Base-by-base conservation (phyloP, 2,113 vertebrate species). In the Larimichthys polyactis region DNA sequence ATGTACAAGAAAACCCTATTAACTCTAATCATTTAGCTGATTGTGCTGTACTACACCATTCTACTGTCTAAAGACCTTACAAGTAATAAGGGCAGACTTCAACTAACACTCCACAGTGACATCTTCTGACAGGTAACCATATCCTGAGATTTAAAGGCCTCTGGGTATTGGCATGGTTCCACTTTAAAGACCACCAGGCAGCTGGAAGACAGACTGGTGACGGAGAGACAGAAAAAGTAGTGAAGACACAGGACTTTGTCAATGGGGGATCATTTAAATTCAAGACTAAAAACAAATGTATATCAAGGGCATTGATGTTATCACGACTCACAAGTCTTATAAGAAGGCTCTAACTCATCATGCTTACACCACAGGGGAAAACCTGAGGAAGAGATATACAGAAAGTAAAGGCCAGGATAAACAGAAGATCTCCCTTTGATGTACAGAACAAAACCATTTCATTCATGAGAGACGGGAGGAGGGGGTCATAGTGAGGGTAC, bases 361-460 rank as follows among this genome's bases (percentile, higher is more conserved):
- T 59, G 63, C 52, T 72, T 32, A 49, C 55, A 59, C 54, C 70
- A 67, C 51, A 62, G 60, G 27, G 67, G 54, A 68, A 84, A 65
- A 46, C 24, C 22, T 43, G 63, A 74, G 59, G 70, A 77, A 40
- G 60, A 57, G 75, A 63, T 58, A 59, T 65, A 68, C 44, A 64
- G 74, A 81, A 66, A 74, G 12, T 48, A 40, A 68, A 76, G 64
- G 82, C 66, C 83, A 81, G 81, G 40, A 48, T 67, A 89, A 91
- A 83, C 80, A 86, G 24, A 76, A 84, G 36, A 32, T 7, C 43
- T 48, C 24, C 16, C 65, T 91, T 89, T 91, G 85, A 91, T 89
- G 79, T 78, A 60, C 66, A 51, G 70, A 71, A 82, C 52, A 65
- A 75, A 92, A 84, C 40, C 62, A 36, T 75, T 79, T 88, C 81